These are phyloP conservation scores for Apaloderma vittatum DNA, from an alignment of 2,113 vertebrate species.

Conservation along the genomic window DNA sequence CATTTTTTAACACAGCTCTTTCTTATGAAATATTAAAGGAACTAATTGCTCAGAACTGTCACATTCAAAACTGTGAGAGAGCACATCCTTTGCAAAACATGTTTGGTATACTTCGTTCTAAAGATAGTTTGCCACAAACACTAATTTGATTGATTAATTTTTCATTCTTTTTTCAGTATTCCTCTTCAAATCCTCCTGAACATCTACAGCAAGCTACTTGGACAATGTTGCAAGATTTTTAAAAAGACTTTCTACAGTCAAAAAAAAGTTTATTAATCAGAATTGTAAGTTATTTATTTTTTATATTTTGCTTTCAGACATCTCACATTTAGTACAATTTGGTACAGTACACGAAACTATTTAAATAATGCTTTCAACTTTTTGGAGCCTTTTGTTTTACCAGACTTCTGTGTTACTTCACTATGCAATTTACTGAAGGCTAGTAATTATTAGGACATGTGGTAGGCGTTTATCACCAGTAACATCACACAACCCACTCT, in stretches of 20 bases:
- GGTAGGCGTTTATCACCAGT: slow-evolving; percentile 79
- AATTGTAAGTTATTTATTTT: slow-evolving; percentile 46
- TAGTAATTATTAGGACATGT: slow-evolving; percentile 83
- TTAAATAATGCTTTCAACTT: slow-evolving; percentile 75
- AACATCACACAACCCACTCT: slow-evolving; percentile 76
- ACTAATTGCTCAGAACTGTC: background rate
- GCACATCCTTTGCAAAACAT: background rate
- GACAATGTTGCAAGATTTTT: background rate
- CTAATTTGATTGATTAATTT: background rate
- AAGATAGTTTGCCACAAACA: background rate
- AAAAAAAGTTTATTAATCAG: background rate
- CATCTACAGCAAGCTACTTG: background rate
- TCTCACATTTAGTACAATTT: slow-evolving; percentile 44
- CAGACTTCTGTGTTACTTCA: slow-evolving; percentile 71
- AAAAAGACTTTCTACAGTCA: background rate
- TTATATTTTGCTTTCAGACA: slow-evolving; percentile 2
- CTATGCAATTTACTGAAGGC: slow-evolving; percentile 78
- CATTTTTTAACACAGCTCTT: background rate
- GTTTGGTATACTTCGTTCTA: background rate
- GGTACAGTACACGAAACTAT: slow-evolving; percentile 22
- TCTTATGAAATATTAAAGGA: slow-evolving; percentile 18
- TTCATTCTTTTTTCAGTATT: background rate
- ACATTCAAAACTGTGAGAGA: background rate
- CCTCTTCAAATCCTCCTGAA: background rate
- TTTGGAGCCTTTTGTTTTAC: slow-evolving; percentile 74